A percentile compares a stretch with the other conserved stretches of the same genome.
phyloP scores from a whole-genome alignment of 2,888 invertebrate species.

The Fragum sueziense region DNA sequence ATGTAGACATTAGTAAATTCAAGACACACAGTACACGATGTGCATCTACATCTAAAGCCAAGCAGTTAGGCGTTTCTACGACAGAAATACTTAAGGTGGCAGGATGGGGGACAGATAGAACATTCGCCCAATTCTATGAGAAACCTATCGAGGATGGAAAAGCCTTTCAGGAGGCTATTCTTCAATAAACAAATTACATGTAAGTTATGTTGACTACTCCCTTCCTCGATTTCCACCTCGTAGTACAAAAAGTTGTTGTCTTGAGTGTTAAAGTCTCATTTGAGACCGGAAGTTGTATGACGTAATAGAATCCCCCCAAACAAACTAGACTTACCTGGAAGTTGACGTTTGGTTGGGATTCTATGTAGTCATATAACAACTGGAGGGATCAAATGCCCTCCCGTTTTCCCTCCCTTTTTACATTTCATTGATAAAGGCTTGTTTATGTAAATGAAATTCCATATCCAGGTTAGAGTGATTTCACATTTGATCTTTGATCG shows the following conservation, averaged over 20 bases:
- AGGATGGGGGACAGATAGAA: neutral
- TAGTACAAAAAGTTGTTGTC: neutral
- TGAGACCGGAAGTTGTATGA: too few species aligned
- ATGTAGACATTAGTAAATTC: neutral
- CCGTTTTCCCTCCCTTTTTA: too few species aligned
- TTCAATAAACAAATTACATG: neutral
- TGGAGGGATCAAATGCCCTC: too few species aligned
- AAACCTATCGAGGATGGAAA: neutral
- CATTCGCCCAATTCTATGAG: neutral
- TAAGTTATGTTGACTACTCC: neutral
- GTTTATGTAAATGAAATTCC: too few species aligned
- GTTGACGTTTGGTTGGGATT: too few species aligned
- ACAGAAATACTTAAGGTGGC: neutral
- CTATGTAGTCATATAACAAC: too few species aligned
- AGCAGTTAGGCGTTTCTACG: neutral
- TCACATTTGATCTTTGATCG: too few species aligned
- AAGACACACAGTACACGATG: neutral
- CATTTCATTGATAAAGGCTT: too few species aligned
- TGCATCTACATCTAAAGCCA: slow-evolving; percentile 2
- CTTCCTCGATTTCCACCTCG: neutral
- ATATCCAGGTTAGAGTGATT: too few species aligned
- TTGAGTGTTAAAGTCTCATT: too few species aligned
- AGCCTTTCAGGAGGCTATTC: neutral
- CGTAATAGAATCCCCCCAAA: too few species aligned
- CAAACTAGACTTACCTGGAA: too few species aligned